Conservation (phyloP, 2,888 invertebrate species). For the Lasiommata megera region DNA sequence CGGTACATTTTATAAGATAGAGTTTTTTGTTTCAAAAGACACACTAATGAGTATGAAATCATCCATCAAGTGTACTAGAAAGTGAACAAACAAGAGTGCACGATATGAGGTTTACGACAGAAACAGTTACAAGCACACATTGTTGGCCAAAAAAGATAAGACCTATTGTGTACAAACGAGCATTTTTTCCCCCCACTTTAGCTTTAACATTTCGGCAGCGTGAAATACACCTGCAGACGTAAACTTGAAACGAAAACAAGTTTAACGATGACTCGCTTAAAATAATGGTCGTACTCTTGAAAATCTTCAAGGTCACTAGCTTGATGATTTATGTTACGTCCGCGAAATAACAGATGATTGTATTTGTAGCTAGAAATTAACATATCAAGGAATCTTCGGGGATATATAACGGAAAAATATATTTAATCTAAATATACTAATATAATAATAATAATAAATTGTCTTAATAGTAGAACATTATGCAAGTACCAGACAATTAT, state of each 20-base stretch:
- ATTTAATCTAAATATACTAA: no score
- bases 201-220: slow-evolving; percentile 16
- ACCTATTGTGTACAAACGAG: slow-evolving; percentile 15
- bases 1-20: neutral
- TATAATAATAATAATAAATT: no score
- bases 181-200: slow-evolving; percentile 16
- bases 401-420: neutral
- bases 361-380: slow-evolving; percentile 9
- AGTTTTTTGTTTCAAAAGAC: neutral
- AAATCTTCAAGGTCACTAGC: slow-evolving; percentile 19
- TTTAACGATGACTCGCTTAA: slow-evolving; percentile 24
- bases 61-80: neutral
- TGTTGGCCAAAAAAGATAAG: slow-evolving; percentile 42
- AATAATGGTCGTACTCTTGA: slow-evolving; percentile 27
- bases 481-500: no score
- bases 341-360: slow-evolving; percentile 2
- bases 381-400: neutral
- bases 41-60: neutral
- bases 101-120: slow-evolving; percentile 60
- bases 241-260: slow-evolving; percentile 28
- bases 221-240: slow-evolving; percentile 19
- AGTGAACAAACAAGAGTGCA: slow-evolving; percentile 21
- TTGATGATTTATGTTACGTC: neutral
- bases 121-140: slow-evolving; percentile 64
- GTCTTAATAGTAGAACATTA: no score